These are phyloP conservation scores for Bubo bubo DNA, from an alignment of 2,113 vertebrate species.

Conservation along the genomic window DNA sequence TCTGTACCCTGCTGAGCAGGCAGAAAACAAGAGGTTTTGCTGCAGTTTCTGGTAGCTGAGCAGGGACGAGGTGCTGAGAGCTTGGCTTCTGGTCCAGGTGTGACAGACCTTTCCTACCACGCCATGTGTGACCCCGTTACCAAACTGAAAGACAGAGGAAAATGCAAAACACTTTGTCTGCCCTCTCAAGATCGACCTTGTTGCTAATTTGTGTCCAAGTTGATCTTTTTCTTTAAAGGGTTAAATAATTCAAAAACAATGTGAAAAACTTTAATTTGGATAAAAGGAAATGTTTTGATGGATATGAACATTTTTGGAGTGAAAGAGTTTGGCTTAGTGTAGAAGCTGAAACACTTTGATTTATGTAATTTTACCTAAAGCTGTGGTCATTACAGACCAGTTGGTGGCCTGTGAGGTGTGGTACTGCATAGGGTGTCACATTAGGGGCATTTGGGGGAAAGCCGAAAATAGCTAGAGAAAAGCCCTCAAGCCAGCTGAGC, in stretches of 20 bases:
- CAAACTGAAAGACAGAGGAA: background rate
- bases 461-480: background rate
- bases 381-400: background rate
- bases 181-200: background rate
- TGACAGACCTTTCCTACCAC: background rate
- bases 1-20: background rate
- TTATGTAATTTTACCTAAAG: background rate
- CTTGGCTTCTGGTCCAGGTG: background rate
- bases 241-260: background rate
- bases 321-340: background rate
- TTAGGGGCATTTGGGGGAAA: background rate
- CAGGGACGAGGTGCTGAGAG: background rate
- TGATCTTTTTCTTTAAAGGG: background rate
- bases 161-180: background rate
- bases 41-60: background rate
- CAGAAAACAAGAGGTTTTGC: background rate
- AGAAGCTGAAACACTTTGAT: background rate
- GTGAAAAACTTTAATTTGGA: background rate
- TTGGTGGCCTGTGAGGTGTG: background rate
- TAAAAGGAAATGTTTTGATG: background rate
- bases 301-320: background rate
- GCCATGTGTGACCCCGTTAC: background rate
- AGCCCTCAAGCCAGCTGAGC: background rate
- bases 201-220: background rate
- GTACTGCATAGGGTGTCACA: rapidly evolving